Base-by-base conservation (phyloP, 1,140 invertebrate genomes). In the Lutraria rhynchaena region DNA sequence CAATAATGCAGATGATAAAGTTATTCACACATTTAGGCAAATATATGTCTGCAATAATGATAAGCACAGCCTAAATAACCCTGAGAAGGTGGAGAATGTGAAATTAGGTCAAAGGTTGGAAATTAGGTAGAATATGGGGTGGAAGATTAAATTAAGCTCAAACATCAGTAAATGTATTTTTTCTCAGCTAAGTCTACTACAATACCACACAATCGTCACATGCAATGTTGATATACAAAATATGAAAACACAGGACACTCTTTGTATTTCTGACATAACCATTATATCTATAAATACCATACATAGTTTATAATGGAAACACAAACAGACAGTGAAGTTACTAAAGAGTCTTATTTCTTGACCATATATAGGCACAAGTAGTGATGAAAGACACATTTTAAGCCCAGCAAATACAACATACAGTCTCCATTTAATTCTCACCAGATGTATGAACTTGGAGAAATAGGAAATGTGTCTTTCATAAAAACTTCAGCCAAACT, bases 171-270 rank as follows among this genome's bases (percentile, higher is more conserved):
- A 41, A 41, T 41, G 37, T 41, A 41, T 65, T 24, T 35, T 33
- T 63, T 33, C 19, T 67, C 63, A 67, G 31, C 63, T 67, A 67
- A 31, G 29, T 67, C 63, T 67, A 67, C 63, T 22, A 67, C 63
- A 67, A 51, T 67, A 67, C 0, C 63, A 67, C 63, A 67, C 63
- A 51, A 46, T 31, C 27, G 46, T 49, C 63, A 41, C 37, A 67
- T 67, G 63, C 63, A 67, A 49, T 46, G 63, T 67, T 67, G 58
- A 41, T 61, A 61, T 41, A 61, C 31, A 61, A 17, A 41, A 41
- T 41, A 46, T 46, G 17, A 35, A 46, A 27, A 29, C 63, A 67
- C 44, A 49, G 63, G 41, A 29, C 63, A 67, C 37, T 24, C 44
- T 29, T 29, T 4, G 5, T 67, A 37, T 51, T 1, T 46, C 35